phyloP scores from a whole-genome alignment of 2,797 vertebrate species.

The Glyptemys insculpta region DNA sequence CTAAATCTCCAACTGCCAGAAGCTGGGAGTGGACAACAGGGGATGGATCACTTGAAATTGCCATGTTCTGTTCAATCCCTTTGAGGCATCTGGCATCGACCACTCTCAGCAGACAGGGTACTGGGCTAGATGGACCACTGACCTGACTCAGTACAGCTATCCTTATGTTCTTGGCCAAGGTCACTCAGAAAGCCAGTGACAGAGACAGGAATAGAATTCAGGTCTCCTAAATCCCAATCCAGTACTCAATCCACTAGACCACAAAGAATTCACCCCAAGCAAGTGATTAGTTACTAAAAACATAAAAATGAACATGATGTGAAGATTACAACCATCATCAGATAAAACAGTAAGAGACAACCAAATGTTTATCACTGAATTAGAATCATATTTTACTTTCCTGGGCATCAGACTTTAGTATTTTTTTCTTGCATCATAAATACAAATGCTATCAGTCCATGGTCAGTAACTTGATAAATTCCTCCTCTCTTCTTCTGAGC shows the following conservation, averaged over 20 bases:
- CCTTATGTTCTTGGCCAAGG: no score
- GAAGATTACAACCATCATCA: neutral
- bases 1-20: no score
- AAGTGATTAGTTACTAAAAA: neutral
- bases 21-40: no score
- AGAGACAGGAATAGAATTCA: neutral
- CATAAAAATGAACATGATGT: neutral
- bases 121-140: no score
- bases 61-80: no score
- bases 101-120: no score
- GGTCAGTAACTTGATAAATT: neutral
- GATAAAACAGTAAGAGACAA: neutral
- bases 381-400: neutral
- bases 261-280: neutral
- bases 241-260: neutral
- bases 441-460: neutral
- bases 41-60: no score
- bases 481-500: neutral
- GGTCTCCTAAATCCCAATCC: neutral
- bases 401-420: neutral
- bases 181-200: neutral
- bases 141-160: no score
- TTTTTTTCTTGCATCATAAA: neutral
- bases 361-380: neutral
- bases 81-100: no score